Base-by-base conservation (phyloP, 2,797 vertebrate species). In the Trichosurus vulpecula region DNA sequence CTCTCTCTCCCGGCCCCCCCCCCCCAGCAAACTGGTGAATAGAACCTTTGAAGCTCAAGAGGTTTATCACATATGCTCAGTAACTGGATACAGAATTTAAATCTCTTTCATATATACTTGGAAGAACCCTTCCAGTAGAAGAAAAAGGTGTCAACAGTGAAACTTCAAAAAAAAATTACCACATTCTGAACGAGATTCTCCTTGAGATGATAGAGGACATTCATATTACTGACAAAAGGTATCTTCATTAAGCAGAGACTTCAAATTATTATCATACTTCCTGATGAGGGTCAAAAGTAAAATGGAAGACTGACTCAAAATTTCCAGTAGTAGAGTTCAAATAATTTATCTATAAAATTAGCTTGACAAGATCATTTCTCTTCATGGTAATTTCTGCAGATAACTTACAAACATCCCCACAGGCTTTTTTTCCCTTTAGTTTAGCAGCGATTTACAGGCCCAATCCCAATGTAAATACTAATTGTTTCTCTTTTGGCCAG, bases 81-180 rank as follows among this genome's bases (percentile, higher is more conserved):
- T 0, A 47, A 91, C 0, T 96, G 14, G n/a, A 90, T 93, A 95
- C 52, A 87, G 35, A 96, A 81, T 90, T 94, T 74, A 94, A 92
- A 81, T 61, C 19, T 93, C 54, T 93, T 94, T 81, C 56, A 92
- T 47, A 14, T 92, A 27, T 94, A n/a, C 31, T 81, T 95, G 53
- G n/a, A 96, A 54, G 87, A 12, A 57, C 31, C 87, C 27, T 93
- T 74, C 2, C n/a, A 25, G 52, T 25, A 90, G 27, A 94, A 54
- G 95, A 93, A 74, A 74, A 74, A 93, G 12, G 61, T 74, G 54
- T 94, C 74, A 95, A 89, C 3, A 81, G 66, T 41, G 41, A 81
- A 47, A 81, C 41, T 47, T 25, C 92, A 8, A 94, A 57, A 94
- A 94, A n/a, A 56, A 6, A 90, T 81, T 10, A 27, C 2, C 22